A percentile compares a stretch with the other conserved stretches of the same genome.
Conservation (phyloP, 2,797 vertebrate species). For the Psittacula derbiana region DNA sequence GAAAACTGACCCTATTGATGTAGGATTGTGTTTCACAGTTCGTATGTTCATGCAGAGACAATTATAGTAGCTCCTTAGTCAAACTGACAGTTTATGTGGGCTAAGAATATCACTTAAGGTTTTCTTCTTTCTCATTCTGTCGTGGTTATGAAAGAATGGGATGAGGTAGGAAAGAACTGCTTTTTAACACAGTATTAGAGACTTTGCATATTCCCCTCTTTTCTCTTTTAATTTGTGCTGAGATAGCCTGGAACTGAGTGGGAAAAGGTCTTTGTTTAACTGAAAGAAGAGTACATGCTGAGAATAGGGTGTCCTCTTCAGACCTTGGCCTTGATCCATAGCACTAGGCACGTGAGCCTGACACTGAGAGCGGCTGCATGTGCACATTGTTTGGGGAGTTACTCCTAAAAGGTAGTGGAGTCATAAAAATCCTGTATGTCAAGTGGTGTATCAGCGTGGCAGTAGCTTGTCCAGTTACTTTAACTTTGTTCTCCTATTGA, state of each 20-base stretch:
- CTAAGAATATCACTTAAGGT: background rate
- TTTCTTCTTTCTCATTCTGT: background rate
- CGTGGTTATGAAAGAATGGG: background rate
- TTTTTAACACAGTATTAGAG: background rate
- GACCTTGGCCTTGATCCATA: background rate
- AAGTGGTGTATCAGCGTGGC: background rate
- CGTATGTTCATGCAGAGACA: background rate
- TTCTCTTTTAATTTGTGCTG: background rate
- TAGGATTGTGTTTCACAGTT: background rate
- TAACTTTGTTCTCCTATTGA: background rate
- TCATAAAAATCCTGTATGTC: background rate
- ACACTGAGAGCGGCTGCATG: rapidly evolving
- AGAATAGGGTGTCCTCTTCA: background rate
- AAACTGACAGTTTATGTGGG: background rate
- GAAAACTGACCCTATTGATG: background rate
- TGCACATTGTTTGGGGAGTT: background rate
- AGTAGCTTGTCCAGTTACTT: background rate
- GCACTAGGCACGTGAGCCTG: background rate
- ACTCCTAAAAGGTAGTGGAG: background rate
- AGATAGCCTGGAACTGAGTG: background rate
- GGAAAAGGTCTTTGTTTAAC: background rate
- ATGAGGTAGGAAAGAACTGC: background rate
- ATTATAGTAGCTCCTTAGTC: background rate
- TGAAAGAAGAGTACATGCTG: background rate
- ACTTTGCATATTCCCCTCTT: background rate